phyloP scores from a whole-genome alignment of 2,113 vertebrate species.

The Barbus barbus region DNA sequence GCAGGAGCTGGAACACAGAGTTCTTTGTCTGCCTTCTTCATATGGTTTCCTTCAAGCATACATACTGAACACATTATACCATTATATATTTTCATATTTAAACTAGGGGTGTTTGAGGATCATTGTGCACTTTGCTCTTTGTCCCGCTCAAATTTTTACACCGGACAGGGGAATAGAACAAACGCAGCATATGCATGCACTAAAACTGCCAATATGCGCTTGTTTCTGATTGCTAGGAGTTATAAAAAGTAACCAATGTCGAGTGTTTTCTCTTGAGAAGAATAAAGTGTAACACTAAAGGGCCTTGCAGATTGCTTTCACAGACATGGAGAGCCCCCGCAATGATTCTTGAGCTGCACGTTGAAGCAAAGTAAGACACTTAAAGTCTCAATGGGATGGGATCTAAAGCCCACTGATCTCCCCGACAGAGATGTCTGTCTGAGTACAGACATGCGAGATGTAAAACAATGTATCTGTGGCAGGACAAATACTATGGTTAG shows the following conservation, averaged over 20 bases:
- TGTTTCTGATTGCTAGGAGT: conserved; percentile 39
- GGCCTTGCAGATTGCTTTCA: conserved; percentile 30
- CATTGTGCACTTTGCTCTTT: conserved; percentile 4
- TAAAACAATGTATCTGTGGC: conserved; percentile 10
- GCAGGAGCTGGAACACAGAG: conserved; percentile 76
- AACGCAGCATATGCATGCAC: neutral
- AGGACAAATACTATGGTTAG: neutral
- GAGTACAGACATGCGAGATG: neutral
- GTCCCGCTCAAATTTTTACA: conserved; percentile 9
- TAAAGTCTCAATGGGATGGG: conserved; percentile 5
- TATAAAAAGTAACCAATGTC: conserved; percentile 17
- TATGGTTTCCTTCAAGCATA: conserved; percentile 81
- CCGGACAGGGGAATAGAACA: neutral
- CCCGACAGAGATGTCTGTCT: neutral
- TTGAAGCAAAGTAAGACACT: conserved; percentile 29
- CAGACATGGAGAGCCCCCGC: conserved; percentile 2
- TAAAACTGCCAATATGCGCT: neutral
- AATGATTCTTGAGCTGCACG: conserved; percentile 34
- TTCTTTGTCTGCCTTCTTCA: conserved; percentile 79
- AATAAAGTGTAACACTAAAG: conserved; percentile 22
- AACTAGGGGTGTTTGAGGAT: conserved; percentile 40
- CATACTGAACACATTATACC: conserved; percentile 83
- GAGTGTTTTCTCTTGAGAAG: conserved; percentile 28
- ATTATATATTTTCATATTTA: conserved; percentile 75
- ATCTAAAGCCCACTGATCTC: conserved; percentile 34